A percentile compares a stretch with the other conserved stretches of the same genome.
These are phyloP conservation scores for Musca vetustissima DNA, from an alignment of 1,140 invertebrate genomes.

Conservation along the genomic window DNA sequence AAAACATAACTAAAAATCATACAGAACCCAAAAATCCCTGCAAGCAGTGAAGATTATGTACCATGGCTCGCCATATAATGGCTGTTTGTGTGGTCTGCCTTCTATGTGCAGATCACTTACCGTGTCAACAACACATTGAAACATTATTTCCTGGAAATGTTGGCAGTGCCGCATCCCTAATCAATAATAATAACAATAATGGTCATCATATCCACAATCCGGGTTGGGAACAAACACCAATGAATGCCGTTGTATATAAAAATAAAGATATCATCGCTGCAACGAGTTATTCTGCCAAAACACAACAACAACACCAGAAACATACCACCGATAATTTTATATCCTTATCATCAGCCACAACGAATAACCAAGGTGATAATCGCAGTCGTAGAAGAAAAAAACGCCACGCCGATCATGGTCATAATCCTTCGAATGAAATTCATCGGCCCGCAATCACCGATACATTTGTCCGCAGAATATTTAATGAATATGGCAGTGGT, in stretches of 20 bases:
- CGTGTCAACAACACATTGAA: constrained; percentile 66
- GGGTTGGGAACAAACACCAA: neutral
- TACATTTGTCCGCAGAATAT: constrained; percentile 58
- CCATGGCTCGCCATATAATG: constrained; percentile 58
- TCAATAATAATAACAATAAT: too few relatives aligned
- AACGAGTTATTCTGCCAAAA: too few relatives aligned
- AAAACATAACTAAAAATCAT: too few relatives aligned
- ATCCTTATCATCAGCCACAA: neutral
- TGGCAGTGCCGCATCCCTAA: too few relatives aligned
- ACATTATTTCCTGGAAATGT: constrained; percentile 40
- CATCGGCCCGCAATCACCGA: constrained; percentile 38
- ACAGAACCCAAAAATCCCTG: too few relatives aligned
- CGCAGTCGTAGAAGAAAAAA: constrained; percentile 41
- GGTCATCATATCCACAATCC: too few relatives aligned
- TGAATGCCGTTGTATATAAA: constrained; percentile 11
- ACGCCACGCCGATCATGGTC: constrained; percentile 43
- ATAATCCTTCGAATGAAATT: constrained; percentile 25
- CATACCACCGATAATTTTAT: neutral
- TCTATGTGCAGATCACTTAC: constrained; percentile 70
- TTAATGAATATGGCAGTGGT: constrained; percentile 58
- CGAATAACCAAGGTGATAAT: constrained; percentile 33
- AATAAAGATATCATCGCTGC: neutral
- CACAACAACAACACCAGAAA: too few relatives aligned
- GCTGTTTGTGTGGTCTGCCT: constrained; percentile 79
- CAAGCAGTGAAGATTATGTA: neutral